Evolutionary conservation across 2,888 invertebrate species (phyloP).

Genomic region (Periphyllus acericola): DNA sequence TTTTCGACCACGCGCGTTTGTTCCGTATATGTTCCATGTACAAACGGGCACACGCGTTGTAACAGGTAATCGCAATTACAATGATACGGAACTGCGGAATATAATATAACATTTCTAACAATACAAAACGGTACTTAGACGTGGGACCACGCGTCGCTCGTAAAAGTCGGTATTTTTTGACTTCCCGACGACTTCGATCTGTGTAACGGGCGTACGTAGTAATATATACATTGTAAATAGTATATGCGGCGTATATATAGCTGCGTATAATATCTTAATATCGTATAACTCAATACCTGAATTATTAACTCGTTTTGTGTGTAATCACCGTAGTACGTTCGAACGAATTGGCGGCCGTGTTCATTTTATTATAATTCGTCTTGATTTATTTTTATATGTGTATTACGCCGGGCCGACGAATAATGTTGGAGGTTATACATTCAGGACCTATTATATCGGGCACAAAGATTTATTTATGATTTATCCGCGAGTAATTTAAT

Average conservation of each 20-base stretch:
- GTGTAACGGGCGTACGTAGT: not conserved
- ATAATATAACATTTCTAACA: not conserved
- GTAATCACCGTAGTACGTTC: too few relatives aligned
- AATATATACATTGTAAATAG: too few relatives aligned
- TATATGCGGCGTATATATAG: not conserved
- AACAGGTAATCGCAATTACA: not conserved
- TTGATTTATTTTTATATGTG: too few relatives aligned
- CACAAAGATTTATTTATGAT: not conserved
- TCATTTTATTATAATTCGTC: too few relatives aligned
- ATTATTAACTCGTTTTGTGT: too few relatives aligned
- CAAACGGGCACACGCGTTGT: too few relatives aligned
- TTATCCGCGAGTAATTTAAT: constrained; percentile 3
- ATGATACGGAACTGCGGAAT: not conserved
- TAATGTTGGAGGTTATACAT: too few relatives aligned
- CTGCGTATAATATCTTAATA: not conserved
- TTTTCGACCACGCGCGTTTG: not conserved
- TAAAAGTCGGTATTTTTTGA: not conserved
- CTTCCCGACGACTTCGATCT: not conserved
- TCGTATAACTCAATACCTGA: too few relatives aligned
- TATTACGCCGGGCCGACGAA: too few relatives aligned
- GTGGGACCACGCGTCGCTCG: not conserved
- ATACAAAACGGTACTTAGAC: constrained; percentile 1
- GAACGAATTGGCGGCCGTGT: not conserved
- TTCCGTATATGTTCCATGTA: not conserved
- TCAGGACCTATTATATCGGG: not conserved